Percentiles rank a stretch among this genome's conserved stretches.
Conservation (phyloP, 2,888 invertebrate genomes). For the Tanytarsus gracilentus region DNA sequence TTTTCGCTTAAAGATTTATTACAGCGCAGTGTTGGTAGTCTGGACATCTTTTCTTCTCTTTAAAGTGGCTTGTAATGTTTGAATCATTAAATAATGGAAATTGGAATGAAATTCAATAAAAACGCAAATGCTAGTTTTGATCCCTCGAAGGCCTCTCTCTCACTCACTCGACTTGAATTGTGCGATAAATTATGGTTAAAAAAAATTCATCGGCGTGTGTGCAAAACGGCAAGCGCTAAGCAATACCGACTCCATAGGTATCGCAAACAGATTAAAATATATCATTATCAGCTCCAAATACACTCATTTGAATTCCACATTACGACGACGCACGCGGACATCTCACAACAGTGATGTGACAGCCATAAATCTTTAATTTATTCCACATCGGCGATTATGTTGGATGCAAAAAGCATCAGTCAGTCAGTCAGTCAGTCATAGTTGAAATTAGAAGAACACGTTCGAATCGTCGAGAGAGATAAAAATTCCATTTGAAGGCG, state of each 20-base stretch:
- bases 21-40: neutral
- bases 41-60: conserved; percentile 3
- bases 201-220: neutral
- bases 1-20: no score
- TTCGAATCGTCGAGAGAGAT: no score
- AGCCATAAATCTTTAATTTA: conserved; percentile 21
- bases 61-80: conserved; percentile 19
- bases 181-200: neutral
- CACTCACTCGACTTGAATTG: neutral
- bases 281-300: no score
- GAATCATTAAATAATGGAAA: conserved; percentile 26
- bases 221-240: no score
- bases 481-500: conserved; percentile 14
- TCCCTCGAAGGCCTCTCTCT: neutral
- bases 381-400: no score
- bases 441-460: neutral
- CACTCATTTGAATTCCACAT: no score
- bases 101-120: conserved; percentile 22
- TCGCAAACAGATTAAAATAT: no score
- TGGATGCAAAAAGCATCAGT: neutral
- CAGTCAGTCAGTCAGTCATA: neutral
- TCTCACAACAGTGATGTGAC: neutral
- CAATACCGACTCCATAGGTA: no score
- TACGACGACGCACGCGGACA: no score
- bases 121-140: conserved; percentile 13